Percentiles rank a stretch among this genome's conserved stretches.
Evolutionary conservation across 2,888 invertebrate species (phyloP).

Genomic region (Magallana nippona): DNA sequence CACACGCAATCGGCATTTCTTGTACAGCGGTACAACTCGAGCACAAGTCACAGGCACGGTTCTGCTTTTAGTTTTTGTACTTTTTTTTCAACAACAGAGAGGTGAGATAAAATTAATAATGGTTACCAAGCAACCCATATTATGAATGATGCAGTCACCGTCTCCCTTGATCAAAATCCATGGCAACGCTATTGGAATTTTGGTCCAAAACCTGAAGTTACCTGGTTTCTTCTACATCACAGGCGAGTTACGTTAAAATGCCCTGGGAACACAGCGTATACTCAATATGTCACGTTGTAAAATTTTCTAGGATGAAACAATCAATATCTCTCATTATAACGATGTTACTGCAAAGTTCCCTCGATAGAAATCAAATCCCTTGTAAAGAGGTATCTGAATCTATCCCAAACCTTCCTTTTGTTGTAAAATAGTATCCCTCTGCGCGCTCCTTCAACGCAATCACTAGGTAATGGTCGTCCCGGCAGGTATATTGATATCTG

Average conservation of each 20-base stretch:
- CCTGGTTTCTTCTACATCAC: background rate
- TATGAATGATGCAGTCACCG: slow-evolving; percentile 26
- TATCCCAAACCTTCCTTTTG: background rate
- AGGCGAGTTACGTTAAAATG: background rate
- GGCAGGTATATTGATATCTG: background rate
- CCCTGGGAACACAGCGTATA: background rate
- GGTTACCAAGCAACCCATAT: slow-evolving; percentile 23
- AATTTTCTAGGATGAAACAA: slow-evolving; percentile 20
- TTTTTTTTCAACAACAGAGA: slow-evolving; percentile 6
- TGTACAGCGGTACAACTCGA: no score
- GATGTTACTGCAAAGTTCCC: background rate
- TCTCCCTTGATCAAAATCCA: slow-evolving; percentile 30
- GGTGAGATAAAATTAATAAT: slow-evolving; percentile 27
- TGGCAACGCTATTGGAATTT: slow-evolving; percentile 33
- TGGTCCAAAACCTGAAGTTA: slow-evolving; percentile 17
- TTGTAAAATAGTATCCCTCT: background rate
- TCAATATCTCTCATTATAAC: slow-evolving; percentile 25
- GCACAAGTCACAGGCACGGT: background rate
- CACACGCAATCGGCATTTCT: background rate
- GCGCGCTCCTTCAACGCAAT: background rate
- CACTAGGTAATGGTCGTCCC: background rate
- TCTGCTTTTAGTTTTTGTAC: background rate
- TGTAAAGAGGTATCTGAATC: background rate
- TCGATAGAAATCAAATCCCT: slow-evolving; percentile 11
- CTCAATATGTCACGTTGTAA: slow-evolving; percentile 29